A percentile compares a stretch with the other conserved stretches of the same genome.
phyloP scores from a whole-genome alignment of 2,113 vertebrate genomes.

The Oophaga pumilio region DNA sequence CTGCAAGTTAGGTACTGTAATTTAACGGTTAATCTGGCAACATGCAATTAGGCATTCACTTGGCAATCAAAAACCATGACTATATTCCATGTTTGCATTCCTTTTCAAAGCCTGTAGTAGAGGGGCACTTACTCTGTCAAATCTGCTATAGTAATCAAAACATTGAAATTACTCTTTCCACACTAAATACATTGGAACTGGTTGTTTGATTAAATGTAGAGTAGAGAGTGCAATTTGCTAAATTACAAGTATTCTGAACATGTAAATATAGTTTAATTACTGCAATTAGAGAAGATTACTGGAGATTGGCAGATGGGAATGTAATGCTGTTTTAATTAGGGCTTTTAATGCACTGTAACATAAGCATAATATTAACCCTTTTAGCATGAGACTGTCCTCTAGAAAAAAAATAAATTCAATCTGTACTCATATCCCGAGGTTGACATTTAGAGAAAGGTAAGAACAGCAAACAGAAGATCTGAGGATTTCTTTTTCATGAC shows the following conservation, averaged over 20 bases:
- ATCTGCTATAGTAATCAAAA: slow-evolving; percentile 91
- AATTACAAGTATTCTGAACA: slow-evolving; percentile 99
- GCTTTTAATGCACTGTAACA: slow-evolving; percentile 99
- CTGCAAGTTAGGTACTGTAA: slow-evolving; percentile 36
- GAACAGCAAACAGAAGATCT: slow-evolving; percentile 39
- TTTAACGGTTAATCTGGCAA: slow-evolving; percentile 79
- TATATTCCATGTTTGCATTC: slow-evolving; percentile 96
- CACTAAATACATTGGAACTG: slow-evolving; percentile 91
- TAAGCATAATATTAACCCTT: slow-evolving; percentile 99
- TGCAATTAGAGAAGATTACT: slow-evolving; percentile 99
- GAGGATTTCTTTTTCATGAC: background rate
- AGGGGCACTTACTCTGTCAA: slow-evolving; percentile 98
- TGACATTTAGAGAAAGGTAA: slow-evolving; percentile 60
- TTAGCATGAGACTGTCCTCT: slow-evolving; percentile 85
- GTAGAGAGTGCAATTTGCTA: slow-evolving; percentile 99
- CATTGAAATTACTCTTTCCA: slow-evolving; percentile 94
- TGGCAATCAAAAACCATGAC: slow-evolving; percentile 91
- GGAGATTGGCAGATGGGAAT: slow-evolving; percentile 99
- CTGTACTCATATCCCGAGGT: slow-evolving; percentile 13
- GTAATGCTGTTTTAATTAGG: slow-evolving; percentile 99
- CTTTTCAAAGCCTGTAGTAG: slow-evolving; percentile 89
- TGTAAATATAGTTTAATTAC: slow-evolving; percentile 99
- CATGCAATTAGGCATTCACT: slow-evolving; percentile 89
- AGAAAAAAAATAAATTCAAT: slow-evolving; percentile 63
- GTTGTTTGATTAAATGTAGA: slow-evolving; percentile 98